Evolutionary conservation across 2,888 invertebrate genomes (phyloP).

Genomic region (Tachina grossa): DNA sequence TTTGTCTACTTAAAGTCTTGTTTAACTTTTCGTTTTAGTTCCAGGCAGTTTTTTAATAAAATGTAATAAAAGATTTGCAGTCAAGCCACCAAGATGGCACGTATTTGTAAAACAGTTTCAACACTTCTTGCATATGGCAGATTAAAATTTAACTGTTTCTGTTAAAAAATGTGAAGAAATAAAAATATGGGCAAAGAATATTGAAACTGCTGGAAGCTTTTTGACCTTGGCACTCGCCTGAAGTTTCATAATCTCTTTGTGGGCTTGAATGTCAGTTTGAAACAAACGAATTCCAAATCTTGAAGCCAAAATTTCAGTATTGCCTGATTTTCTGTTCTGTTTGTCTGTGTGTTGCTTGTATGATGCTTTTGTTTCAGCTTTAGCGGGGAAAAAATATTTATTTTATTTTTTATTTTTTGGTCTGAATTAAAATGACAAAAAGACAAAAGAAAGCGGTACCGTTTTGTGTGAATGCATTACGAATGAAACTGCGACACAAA

Average conservation of each 20-base stretch:
- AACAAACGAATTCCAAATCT: constrained; percentile 61
- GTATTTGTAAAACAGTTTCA: constrained; percentile 64
- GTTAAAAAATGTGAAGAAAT: neutral
- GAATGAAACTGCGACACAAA: constrained; percentile 80
- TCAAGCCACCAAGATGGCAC: constrained; percentile 32
- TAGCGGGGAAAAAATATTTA: neutral
- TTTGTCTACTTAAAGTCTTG: neutral
- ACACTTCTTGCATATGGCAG: constrained; percentile 47
- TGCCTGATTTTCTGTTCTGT: constrained; percentile 8
- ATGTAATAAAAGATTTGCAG: constrained; percentile 19
- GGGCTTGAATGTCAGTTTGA: constrained; percentile 27
- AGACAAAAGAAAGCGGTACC: constrained; percentile 78
- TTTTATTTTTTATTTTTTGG: neutral
- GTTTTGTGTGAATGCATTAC: constrained; percentile 82
- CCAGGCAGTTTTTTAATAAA: constrained; percentile 38
- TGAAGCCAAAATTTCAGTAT: constrained; percentile 40
- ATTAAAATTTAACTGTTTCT: constrained; percentile 47
- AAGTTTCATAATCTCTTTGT: constrained; percentile 23
- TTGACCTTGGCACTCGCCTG: constrained; percentile 71
- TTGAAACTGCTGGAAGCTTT: constrained; percentile 33
- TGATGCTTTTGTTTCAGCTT: constrained; percentile 61
- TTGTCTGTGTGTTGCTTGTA: constrained; percentile 22
- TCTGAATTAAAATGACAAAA: constrained; percentile 33
- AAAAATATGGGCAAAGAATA: neutral
- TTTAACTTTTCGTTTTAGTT: neutral